phyloP scores from a whole-genome alignment of 2,888 invertebrate genomes.

The Leucoptera coffeella region DNA sequence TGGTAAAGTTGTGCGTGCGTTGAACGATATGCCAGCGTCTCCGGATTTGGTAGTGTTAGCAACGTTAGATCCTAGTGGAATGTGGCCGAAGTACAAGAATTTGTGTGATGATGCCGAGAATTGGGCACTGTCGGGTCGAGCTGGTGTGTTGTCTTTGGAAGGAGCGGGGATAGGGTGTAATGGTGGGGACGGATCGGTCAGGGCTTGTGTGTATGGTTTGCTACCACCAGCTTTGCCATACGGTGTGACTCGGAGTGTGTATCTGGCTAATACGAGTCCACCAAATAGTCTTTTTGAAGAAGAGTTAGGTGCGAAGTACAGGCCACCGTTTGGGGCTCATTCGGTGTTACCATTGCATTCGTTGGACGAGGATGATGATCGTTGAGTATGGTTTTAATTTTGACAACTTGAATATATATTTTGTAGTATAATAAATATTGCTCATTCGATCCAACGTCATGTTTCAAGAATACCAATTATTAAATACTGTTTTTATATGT shows the following conservation, averaged over 20 bases:
- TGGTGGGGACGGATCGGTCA: constrained; percentile 12
- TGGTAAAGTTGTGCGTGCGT: neutral
- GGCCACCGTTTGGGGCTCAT: constrained; percentile 65
- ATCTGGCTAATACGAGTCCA: constrained; percentile 79
- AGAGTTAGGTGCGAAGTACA: constrained; percentile 71
- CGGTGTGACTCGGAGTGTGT: constrained; percentile 54
- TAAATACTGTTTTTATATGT: no score
- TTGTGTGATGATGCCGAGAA: neutral
- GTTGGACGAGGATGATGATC: constrained; percentile 11
- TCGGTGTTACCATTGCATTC: constrained; percentile 33
- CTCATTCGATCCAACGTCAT: neutral
- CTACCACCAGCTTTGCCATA: constrained; percentile 13
- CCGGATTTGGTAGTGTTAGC: constrained; percentile 21
- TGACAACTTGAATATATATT: neutral
- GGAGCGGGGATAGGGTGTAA: neutral
- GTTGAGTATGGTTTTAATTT: neutral
- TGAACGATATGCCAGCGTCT: constrained; percentile 10
- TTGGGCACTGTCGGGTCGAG: constrained; percentile 1
- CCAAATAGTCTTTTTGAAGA: constrained; percentile 63
- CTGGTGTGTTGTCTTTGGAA: constrained; percentile 1
- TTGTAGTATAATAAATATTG: neutral
- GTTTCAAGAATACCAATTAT: no score
- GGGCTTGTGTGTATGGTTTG: constrained; percentile 14
- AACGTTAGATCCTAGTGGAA: constrained; percentile 16
- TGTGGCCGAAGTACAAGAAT: neutral